These are phyloP conservation scores for Onychomys torridus DNA, from an alignment of 2,797 vertebrate genomes.

Conservation along the genomic window DNA sequence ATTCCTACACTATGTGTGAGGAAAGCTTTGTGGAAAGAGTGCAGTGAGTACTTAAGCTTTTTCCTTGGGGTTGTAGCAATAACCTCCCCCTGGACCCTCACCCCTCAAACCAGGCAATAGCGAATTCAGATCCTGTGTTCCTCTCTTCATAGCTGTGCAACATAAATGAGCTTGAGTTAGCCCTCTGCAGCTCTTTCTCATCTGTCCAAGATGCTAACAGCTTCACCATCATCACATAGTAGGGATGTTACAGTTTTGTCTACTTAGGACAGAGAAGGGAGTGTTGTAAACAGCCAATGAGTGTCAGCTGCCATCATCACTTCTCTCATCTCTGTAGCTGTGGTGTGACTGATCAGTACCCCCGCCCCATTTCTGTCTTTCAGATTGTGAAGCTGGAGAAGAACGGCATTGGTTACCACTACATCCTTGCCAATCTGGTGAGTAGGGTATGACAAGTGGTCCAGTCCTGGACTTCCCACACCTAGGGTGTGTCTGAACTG, in stretches of 20 bases:
- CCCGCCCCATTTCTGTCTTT: conserved; percentile 82
- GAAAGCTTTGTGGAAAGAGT: not conserved
- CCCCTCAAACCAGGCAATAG: not conserved
- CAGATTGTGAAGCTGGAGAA: conserved; percentile 97
- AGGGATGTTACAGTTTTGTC: not conserved
- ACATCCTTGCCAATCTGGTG: conserved; percentile 99
- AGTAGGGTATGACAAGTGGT: conserved; percentile 81
- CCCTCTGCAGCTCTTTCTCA: not conserved
- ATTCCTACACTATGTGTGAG: not conserved
- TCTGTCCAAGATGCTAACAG: not conserved
- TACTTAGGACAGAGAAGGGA: not conserved
- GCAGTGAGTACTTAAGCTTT: not conserved
- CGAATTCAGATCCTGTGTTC: not conserved
- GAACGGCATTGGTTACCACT: conserved; percentile 98
- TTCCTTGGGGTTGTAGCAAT: not conserved
- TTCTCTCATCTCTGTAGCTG: not conserved
- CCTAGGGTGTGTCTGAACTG: not conserved
- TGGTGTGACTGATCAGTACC: not conserved
- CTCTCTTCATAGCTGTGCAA: not conserved
- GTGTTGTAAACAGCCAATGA: not conserved
- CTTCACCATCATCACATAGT: not conserved
- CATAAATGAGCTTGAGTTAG: not conserved
- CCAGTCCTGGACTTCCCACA: not conserved
- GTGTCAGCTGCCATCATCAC: not conserved
- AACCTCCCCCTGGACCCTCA: not conserved